Evolutionary conservation across 2,113 vertebrate species (phyloP).

Genomic region (Myrmophylax atrothorax): DNA sequence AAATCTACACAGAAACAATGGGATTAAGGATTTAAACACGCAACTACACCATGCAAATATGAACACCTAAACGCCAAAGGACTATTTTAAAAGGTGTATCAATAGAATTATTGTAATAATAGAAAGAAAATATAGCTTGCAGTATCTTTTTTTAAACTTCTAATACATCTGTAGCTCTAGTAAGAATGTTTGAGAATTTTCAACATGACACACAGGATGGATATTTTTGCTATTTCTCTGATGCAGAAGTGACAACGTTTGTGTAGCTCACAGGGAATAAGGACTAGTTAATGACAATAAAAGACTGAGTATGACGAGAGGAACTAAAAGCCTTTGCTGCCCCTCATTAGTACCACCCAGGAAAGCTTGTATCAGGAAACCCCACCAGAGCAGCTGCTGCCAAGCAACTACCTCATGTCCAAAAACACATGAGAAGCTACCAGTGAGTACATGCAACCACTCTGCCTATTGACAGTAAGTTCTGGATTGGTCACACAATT

Average conservation of each 20-base stretch:
- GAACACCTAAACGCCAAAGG: background rate
- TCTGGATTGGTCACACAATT: background rate
- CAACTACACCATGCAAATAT: background rate
- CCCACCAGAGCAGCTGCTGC: background rate
- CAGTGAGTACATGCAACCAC: background rate
- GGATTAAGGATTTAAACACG: background rate
- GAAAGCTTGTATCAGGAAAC: background rate
- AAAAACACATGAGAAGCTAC: background rate
- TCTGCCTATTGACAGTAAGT: background rate
- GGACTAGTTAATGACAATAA: background rate
- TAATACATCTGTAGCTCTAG: background rate
- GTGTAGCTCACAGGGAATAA: background rate
- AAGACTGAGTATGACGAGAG: background rate
- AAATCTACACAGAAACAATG: background rate
- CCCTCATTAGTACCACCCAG: background rate
- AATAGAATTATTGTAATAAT: background rate
- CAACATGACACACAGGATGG: background rate
- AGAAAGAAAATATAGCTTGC: background rate
- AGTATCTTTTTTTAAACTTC: background rate
- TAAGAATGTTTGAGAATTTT: background rate
- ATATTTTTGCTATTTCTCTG: background rate
- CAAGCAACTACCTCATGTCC: background rate
- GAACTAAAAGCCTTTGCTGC: background rate
- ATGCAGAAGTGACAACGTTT: background rate
- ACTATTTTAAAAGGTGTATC: background rate